Conservation (phyloP, 30 jellyfish, hydroid and myxozoan genomes). For the Nemopilema nomurai region DNA sequence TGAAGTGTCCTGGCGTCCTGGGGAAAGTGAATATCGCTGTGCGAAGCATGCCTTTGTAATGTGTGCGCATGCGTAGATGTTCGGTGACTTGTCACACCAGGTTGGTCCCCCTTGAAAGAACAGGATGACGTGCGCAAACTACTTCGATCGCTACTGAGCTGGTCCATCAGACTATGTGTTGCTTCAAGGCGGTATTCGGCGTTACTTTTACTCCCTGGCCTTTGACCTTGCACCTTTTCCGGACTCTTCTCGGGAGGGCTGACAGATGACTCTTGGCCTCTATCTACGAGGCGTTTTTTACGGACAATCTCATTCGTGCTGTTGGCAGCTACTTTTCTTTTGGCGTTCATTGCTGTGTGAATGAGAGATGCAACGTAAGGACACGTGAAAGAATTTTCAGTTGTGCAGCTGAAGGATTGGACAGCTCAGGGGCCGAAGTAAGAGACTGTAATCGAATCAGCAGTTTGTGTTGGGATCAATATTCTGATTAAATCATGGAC, state of each 20-base stretch:
- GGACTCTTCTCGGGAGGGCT: background rate
- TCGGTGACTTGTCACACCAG: background rate
- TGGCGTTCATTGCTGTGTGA: constrained; percentile 18
- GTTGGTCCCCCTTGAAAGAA: background rate
- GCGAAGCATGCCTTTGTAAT: background rate
- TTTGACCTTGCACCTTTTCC: background rate
- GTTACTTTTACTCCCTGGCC: background rate
- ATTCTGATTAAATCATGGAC: too few relatives aligned
- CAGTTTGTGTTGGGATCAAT: too few relatives aligned
- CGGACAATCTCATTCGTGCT: constrained; percentile 6
- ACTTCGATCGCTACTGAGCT: background rate
- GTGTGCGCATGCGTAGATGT: background rate
- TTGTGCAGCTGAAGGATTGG: too few relatives aligned
- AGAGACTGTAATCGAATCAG: too few relatives aligned
- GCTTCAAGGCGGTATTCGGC: background rate
- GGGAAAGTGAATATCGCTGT: background rate
- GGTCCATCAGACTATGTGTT: background rate
- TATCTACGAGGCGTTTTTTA: background rate
- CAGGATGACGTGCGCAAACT: background rate
- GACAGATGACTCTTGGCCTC: background rate
- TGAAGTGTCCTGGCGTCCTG: background rate
- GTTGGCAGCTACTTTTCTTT: constrained; percentile 13
- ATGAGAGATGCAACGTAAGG: background rate
- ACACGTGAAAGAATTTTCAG: background rate
- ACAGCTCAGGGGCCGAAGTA: too few relatives aligned